A percentile compares a stretch with the other conserved stretches of the same genome.
These are phyloP conservation scores for Aix galericulata DNA, from an alignment of 2,113 vertebrate species.

Conservation along the genomic window DNA sequence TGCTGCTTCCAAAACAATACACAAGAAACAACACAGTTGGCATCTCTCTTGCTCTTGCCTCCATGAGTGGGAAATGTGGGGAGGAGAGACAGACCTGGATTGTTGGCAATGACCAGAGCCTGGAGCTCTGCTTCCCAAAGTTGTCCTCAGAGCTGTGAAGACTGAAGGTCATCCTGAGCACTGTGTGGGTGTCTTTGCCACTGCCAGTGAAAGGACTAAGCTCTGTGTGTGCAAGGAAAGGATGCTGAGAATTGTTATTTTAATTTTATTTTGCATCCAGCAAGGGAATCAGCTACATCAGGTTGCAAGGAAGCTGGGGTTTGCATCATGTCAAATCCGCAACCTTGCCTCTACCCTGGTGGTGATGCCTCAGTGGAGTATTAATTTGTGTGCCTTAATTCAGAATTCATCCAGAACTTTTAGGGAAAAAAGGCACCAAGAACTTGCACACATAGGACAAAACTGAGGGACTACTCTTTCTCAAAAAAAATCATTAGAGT, in stretches of 20 bases:
- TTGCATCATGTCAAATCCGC: background rate
- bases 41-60: background rate
- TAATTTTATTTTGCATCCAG: background rate
- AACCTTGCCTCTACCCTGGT: background rate
- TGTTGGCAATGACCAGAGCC: background rate
- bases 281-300: background rate
- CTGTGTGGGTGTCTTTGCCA: background rate
- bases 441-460: background rate
- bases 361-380: background rate
- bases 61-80: background rate
- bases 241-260: background rate
- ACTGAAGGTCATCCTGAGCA: fast-evolving
- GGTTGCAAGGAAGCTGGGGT: background rate
- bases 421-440: background rate
- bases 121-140: background rate
- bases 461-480: background rate
- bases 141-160: background rate
- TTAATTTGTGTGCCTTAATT: background rate
- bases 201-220: background rate
- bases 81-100: background rate
- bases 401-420: background rate
- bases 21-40: background rate
- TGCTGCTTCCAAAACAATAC: background rate
- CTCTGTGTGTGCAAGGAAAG: background rate
- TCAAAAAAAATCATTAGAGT: background rate